phyloP scores from a whole-genome alignment of 2,888 invertebrate genomes.

The Scaptodrosophila latifasciaeformis region DNA sequence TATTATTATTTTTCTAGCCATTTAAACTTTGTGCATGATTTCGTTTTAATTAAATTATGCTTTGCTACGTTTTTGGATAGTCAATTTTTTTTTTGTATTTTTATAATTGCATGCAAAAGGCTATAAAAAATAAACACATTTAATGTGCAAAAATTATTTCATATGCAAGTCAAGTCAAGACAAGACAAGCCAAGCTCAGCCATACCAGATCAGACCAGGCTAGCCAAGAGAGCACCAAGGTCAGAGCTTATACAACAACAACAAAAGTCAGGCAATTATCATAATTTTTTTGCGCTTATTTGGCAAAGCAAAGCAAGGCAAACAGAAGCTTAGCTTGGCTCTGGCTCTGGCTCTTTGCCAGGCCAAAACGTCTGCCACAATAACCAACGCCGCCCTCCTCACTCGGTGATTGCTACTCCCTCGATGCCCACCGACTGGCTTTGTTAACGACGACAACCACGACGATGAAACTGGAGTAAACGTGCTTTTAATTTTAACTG shows the following conservation, averaged over 20 bases:
- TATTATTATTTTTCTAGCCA: too few species aligned
- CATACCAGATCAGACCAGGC: neutral
- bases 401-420: too few species aligned
- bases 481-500: constrained; percentile 52
- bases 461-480: constrained; percentile 60
- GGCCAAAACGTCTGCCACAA: neutral
- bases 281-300: constrained; percentile 49
- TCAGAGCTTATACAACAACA: constrained; percentile 1
- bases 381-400: too few species aligned
- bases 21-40: constrained; percentile 59
- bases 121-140: constrained; percentile 19
- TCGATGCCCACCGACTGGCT: neutral
- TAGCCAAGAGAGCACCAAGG: constrained; percentile 1
- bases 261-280: constrained; percentile 55
- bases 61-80: constrained; percentile 31
- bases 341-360: constrained; percentile 44
- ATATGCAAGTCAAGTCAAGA: constrained; percentile 1
- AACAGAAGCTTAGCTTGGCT: constrained; percentile 27
- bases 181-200: neutral
- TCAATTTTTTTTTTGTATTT: constrained; percentile 33
- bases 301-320: constrained; percentile 32
- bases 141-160: constrained; percentile 47
- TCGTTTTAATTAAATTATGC: constrained; percentile 68
- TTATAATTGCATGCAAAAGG: constrained; percentile 66
- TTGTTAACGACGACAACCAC: constrained; percentile 17